Base-by-base conservation (phyloP, 2,888 invertebrate genomes). In the Bhutanitis thaidina region DNA sequence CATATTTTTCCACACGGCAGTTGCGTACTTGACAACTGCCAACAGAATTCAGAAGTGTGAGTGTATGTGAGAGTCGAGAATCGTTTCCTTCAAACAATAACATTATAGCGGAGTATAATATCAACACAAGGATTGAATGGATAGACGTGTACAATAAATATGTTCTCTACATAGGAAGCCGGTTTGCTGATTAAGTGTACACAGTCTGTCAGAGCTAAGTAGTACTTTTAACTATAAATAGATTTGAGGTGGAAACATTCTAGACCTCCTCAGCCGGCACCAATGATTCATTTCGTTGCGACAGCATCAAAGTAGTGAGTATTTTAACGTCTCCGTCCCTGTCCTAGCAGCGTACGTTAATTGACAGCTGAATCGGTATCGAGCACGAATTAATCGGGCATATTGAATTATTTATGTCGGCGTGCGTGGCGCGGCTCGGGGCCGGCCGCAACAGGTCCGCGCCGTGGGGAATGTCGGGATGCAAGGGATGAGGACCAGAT, bases 351-450 rank as follows among this genome's bases (percentile, higher is more conserved):
- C 65, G 64, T 74, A 50, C 43, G 75, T 85, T 86, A 86, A 87
- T 86, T 85, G 87, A 85, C 87, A 85, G 85, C 73, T 80, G 85
- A 83, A 85, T 86, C 78, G 81, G 80, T 71, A 77, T 74, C 77
- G 74, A 67, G 67, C 77, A 80, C 74, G 86, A 82, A 86, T 85
- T 87, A 86, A 87, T 85, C 84, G 78, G 66, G 61, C 67, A 67
- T 70, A 71, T 78, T 85, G 85, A 84, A 87, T 87, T 84, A 87
- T 87, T 84, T 84, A 85, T 85, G 79, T 39, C 40, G 45, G 51
- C 49, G 77, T 70, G 73, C 73, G 69, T 67, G 69, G 73, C 65
- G 71, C 70, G 67, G 69, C 72, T 63, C 35, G 20, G 43, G 38
- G 51, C 40, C 36, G 60, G 59, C 58, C 55, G 77, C 79, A 81